These are phyloP conservation scores for Chiroxiphia lanceolata DNA, from an alignment of 2,797 vertebrate genomes.

Conservation along the genomic window DNA sequence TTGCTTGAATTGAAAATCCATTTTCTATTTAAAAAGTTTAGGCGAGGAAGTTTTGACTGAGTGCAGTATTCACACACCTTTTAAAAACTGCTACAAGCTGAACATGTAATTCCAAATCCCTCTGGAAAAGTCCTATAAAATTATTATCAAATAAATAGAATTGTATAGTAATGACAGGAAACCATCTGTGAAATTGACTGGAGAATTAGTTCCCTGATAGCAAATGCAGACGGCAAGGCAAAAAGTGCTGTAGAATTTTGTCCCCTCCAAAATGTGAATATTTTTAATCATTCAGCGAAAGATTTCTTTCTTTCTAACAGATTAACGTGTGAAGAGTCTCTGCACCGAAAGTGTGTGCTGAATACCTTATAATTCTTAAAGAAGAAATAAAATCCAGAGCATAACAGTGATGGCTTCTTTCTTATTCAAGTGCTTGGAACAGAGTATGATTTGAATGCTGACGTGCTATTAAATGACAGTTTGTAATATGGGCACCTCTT, in stretches of 20 bases:
- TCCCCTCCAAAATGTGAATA: conserved; percentile 35
- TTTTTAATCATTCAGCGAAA: conserved; percentile 59
- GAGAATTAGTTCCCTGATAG: conserved; percentile 49
- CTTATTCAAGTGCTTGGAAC: background rate
- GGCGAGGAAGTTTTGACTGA: conserved; percentile 22
- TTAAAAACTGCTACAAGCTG: conserved; percentile 26
- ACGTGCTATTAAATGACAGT: accelerated
- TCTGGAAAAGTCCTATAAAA: conserved; percentile 51
- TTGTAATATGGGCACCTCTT: background rate
- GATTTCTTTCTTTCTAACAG: background rate
- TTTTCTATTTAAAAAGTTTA: conserved; percentile 40
- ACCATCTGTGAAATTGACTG: conserved; percentile 61
- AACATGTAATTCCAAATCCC: conserved; percentile 38
- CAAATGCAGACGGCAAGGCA: conserved; percentile 11
- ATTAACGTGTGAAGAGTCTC: conserved; percentile 19
- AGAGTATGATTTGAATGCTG: background rate
- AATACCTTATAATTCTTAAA: conserved; percentile 32
- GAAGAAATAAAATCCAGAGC: background rate
- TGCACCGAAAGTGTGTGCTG: background rate
- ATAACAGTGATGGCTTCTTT: background rate
- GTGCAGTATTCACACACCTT: conserved; percentile 1
- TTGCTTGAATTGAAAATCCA: conserved; percentile 26
- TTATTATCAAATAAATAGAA: conserved; percentile 66
- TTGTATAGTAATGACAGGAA: conserved; percentile 61
- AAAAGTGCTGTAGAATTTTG: conserved; percentile 28